Percentiles rank a stretch among this genome's conserved stretches.
phyloP scores from a whole-genome alignment of 2,797 vertebrate genomes.

The Malurus splendens region DNA sequence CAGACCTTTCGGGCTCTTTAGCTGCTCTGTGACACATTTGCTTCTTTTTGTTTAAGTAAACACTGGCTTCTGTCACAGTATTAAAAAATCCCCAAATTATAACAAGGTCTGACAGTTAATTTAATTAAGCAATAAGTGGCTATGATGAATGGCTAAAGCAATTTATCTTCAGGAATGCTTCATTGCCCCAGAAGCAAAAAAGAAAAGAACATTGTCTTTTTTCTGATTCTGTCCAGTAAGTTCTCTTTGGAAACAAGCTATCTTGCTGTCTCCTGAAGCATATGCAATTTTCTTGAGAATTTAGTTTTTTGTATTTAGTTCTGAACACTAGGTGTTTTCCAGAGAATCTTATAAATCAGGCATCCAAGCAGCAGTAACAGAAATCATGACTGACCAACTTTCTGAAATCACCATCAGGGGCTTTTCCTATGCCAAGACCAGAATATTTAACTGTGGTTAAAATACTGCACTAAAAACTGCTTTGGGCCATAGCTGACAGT shows the following conservation, averaged over 20 bases:
- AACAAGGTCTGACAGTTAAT: neutral
- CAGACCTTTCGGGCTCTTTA: neutral
- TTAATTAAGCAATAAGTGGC: neutral
- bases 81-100: neutral
- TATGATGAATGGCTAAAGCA: neutral
- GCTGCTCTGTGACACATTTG: neutral
- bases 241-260: neutral
- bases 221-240: neutral
- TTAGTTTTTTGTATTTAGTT: neutral
- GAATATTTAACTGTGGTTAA: neutral
- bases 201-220: neutral
- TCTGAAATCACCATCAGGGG: neutral
- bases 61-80: neutral
- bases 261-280: neutral
- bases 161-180: neutral
- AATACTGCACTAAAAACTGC: neutral
- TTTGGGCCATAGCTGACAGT: neutral
- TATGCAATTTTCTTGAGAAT: neutral
- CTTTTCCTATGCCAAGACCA: neutral
- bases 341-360: neutral
- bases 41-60: neutral
- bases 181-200: neutral
- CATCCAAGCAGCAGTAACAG: neutral
- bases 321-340: neutral
- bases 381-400: neutral